These are phyloP conservation scores for Linyphia triangularis DNA, from an alignment of 2,888 invertebrate species.

Conservation along the genomic window DNA sequence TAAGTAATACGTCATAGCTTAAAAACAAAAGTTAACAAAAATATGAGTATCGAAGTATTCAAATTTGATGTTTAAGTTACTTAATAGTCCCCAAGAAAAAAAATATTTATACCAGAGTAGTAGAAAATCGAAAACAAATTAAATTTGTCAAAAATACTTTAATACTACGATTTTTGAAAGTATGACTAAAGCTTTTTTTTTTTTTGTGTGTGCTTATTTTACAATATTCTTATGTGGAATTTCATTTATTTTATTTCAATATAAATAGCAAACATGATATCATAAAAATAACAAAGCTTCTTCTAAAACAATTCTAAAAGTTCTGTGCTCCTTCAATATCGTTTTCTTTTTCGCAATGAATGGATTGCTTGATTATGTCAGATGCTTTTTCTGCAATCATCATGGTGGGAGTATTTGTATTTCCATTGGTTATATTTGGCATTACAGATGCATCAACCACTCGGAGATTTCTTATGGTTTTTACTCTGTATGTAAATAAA, in stretches of 20 bases:
- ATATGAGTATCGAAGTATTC: too few species aligned
- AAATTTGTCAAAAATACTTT: too few species aligned
- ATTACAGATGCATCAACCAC: conserved; percentile 63
- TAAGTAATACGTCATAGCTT: too few species aligned
- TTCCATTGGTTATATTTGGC: conserved; percentile 45
- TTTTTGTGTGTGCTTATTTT: too few species aligned
- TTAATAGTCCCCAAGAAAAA: too few species aligned
- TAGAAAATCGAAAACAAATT: too few species aligned
- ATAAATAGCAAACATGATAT: too few species aligned
- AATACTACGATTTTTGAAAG: too few species aligned
- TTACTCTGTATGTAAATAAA: conserved; percentile 75
- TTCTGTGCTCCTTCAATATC: neutral
- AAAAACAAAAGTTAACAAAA: too few species aligned
- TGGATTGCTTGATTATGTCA: conserved; percentile 48
- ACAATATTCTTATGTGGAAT: neutral
- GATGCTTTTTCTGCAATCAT: conserved; percentile 70
- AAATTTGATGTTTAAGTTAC: too few species aligned
- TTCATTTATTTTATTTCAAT: neutral
- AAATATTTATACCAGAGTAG: too few species aligned
- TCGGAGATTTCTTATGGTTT: conserved; percentile 76
- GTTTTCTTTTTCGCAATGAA: neutral
- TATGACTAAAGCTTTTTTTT: too few species aligned
- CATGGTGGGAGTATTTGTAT: conserved; percentile 52
- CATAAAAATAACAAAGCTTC: neutral
- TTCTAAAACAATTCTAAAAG: neutral